These are phyloP conservation scores for Luperina testacea DNA, from an alignment of 2,888 invertebrate species.

Conservation along the genomic window DNA sequence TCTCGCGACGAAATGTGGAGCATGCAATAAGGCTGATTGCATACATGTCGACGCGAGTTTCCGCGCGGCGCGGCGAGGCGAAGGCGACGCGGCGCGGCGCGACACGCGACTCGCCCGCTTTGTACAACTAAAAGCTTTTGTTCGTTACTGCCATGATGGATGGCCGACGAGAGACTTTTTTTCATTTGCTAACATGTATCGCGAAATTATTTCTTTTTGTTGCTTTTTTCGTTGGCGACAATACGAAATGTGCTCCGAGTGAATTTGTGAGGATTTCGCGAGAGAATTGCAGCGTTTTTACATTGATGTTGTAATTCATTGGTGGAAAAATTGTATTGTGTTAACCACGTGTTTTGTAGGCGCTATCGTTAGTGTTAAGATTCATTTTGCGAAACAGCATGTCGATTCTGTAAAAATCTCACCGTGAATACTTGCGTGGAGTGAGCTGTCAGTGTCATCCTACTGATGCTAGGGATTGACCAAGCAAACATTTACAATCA, in stretches of 20 bases:
- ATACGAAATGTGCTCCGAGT: conserved; percentile 47
- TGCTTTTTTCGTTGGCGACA: conserved; percentile 57
- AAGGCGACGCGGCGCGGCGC: conserved; percentile 6
- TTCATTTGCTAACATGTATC: conserved; percentile 72
- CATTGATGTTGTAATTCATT: conserved; percentile 40
- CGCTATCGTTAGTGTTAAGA: not conserved
- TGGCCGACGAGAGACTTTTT: conserved; percentile 69
- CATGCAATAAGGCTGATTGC: conserved; percentile 66
- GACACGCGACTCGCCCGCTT: conserved; percentile 57
- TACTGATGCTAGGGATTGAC: too few species aligned
- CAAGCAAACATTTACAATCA: too few species aligned
- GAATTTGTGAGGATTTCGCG: conserved; percentile 52
- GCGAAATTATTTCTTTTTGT: conserved; percentile 66
- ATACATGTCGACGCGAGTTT: conserved; percentile 51
- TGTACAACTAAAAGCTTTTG: conserved; percentile 74
- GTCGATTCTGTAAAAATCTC: too few species aligned
- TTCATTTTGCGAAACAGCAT: conserved; percentile 24
- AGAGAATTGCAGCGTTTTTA: conserved; percentile 35
- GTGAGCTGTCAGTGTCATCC: too few species aligned
- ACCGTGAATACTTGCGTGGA: too few species aligned
- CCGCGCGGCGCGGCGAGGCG: conserved; percentile 16
- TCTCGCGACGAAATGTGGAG: conserved; percentile 48
- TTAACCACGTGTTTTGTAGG: conserved; percentile 9
- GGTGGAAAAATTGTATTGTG: conserved; percentile 28
- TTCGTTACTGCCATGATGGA: conserved; percentile 72